These are phyloP conservation scores for Loris lydekkerianus DNA, from an alignment of 2,797 vertebrate genomes.

Conservation along the genomic window DNA sequence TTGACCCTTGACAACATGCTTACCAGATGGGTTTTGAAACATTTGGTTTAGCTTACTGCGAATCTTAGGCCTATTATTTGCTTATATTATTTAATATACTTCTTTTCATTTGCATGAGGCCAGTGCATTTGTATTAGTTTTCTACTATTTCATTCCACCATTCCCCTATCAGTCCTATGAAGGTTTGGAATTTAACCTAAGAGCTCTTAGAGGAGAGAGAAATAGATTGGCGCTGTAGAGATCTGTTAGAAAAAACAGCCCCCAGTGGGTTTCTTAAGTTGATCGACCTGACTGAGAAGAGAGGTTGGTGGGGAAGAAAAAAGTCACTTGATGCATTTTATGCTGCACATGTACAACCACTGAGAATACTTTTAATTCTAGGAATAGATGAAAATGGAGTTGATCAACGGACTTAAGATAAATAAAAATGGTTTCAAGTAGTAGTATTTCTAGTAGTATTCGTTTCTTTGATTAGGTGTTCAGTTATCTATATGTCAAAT, in stretches of 20 bases:
- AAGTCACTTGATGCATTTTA: slow-evolving; percentile 15
- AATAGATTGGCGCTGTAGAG: slow-evolving; percentile 9
- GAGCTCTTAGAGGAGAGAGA: slow-evolving; percentile 32
- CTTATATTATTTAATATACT: slow-evolving; percentile 30
- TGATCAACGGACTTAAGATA: neutral
- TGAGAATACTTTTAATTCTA: slow-evolving; percentile 62
- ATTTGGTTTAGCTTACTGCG: slow-evolving; percentile 12
- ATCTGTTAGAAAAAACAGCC: neutral
- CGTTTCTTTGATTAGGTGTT: slow-evolving; percentile 1
- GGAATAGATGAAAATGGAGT: slow-evolving; percentile 9
- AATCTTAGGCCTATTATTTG: slow-evolving; percentile 57
- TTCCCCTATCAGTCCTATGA: slow-evolving; percentile 10
- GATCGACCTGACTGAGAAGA: slow-evolving; percentile 7
- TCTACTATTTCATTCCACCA: slow-evolving; percentile 14
- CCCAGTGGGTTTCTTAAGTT: neutral
- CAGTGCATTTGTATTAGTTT: slow-evolving; percentile 48
- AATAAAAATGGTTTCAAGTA: slow-evolving; percentile 32
- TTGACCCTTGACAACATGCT: neutral
- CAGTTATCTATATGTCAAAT: neutral
- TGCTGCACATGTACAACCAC: neutral
- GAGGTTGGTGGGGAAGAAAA: neutral
- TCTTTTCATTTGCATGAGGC: slow-evolving; percentile 12
- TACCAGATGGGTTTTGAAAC: slow-evolving; percentile 10
- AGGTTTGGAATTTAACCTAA: slow-evolving; percentile 54
- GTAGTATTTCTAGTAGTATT: neutral